A percentile compares a stretch with the other conserved stretches of the same genome.
phyloP scores from a whole-genome alignment of 2,888 invertebrate genomes.

The Branchellion lobata region DNA sequence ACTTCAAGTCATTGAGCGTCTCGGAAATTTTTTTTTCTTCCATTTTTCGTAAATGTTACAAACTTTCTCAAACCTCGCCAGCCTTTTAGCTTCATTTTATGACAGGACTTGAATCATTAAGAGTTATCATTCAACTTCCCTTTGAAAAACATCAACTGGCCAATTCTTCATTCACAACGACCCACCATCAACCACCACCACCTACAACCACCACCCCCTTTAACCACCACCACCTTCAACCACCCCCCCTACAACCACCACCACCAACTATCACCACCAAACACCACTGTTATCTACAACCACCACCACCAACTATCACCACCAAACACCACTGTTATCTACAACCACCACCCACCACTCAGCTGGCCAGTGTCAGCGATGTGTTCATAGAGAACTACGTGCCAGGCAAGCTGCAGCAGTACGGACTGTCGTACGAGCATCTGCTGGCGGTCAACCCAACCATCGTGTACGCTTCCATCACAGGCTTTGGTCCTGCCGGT shows the following conservation, averaged over 20 bases:
- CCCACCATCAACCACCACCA: not conserved
- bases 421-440: conserved; percentile 78
- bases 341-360: conserved; percentile 53
- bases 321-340: not conserved
- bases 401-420: conserved; percentile 77
- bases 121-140: no score
- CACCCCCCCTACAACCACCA: conserved; percentile 9
- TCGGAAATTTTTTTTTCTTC: no score
- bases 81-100: no score
- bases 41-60: no score
- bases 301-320: not conserved
- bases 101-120: no score
- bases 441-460: conserved; percentile 73
- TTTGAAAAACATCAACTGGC: no score
- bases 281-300: not conserved
- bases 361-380: conserved; percentile 77
- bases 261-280: conserved; percentile 13
- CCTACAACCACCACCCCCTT: not conserved
- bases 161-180: no score
- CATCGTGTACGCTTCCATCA: conserved; percentile 87
- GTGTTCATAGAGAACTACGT: conserved; percentile 89
- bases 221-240: conserved; percentile 23
- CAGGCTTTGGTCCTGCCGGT: conserved; percentile 82
- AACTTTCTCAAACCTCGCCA: no score
- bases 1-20: no score